Evolutionary conservation across 1,140 invertebrate genomes (phyloP), one percentile per base, ranked within the genome.

Genomic region (Caerostris extrusa): DNA sequence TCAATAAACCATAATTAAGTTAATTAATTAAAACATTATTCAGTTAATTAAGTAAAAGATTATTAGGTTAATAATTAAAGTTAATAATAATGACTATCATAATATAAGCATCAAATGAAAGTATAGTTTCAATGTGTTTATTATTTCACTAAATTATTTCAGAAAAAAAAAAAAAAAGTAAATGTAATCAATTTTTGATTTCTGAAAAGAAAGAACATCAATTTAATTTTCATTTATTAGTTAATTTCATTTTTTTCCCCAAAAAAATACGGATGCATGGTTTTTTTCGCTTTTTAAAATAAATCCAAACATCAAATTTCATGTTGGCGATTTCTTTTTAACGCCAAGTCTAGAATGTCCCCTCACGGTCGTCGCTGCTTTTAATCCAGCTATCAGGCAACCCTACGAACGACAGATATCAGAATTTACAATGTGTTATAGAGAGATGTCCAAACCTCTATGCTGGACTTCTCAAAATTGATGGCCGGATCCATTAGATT

Each of bases 401-500:
- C 88, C 88, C 64, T 90, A 90, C 71, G 57, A 7, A 34, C 64
- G 88, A 71, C 64, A 90, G 88, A 90, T 90, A 90, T 77, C 88
- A 90, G 88, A 90, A 90, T 90, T 90, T 90, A 90, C 88, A 90
- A 90, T 90, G 88, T 77, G 34, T 90, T 90, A 90, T 57, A 60
- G 67, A 77, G 10, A 69, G 56, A 69, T 67, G 88, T 90, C 88
- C 64, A 55, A 90, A 56, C n/a, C 60, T 89, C 61, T 50, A 57
- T 14, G 85, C 34, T 58, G 50, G 88, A 71, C 61, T 58, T 56
- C 34, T 57, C 53, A 56, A 77, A 61, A 90, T 90, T 90, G 88
- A 90, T 90, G 17, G 88, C 88, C 64, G 61, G 56, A 90, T 90
- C 67, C 88, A 90, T 90, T 90, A 90, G 17, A 64, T 77, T 10